Conservation (phyloP, 2,888 invertebrate species). For the Lochmaea crataegi region DNA sequence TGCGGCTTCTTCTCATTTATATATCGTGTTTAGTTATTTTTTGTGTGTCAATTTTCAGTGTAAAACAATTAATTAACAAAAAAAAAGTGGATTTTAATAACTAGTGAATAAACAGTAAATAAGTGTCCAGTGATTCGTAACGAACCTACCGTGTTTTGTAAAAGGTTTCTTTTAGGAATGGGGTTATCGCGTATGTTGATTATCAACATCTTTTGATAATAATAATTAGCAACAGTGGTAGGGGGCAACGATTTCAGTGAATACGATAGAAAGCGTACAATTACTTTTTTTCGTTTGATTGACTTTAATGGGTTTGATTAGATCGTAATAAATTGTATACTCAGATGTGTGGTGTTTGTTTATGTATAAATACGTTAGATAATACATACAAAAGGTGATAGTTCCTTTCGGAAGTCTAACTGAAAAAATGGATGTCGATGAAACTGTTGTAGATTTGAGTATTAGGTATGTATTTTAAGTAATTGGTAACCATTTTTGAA, state of each 20-base stretch:
- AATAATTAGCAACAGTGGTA: conserved; percentile 40
- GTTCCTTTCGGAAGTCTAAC: conserved; percentile 26
- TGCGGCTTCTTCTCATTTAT: conserved; percentile 45
- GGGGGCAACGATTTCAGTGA: conserved; percentile 30
- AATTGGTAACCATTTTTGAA: not conserved
- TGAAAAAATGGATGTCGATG: conserved; percentile 86
- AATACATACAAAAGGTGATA: conserved; percentile 27
- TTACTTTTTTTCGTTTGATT: conserved; percentile 27
- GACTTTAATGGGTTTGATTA: conserved; percentile 18
- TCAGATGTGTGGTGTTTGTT: conserved; percentile 28
- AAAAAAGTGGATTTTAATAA: conserved; percentile 12
- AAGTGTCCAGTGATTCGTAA: conserved; percentile 23
- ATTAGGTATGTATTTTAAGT: conserved; percentile 72
- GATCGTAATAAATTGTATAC: conserved; percentile 11
- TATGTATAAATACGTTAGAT: conserved; percentile 20
- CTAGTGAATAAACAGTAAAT: conserved; percentile 10
- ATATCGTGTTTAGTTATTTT: conserved; percentile 21
- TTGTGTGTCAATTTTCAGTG: conserved; percentile 1
- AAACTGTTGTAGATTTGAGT: conserved; percentile 89
- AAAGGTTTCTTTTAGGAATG: conserved; percentile 31
- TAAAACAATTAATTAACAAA: conserved; percentile 12
- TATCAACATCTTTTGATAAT: conserved; percentile 56
- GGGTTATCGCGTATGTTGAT: conserved; percentile 49
- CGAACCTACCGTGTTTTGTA: conserved; percentile 31
- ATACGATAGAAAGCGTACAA: conserved; percentile 35